Evolutionary conservation across 2,797 vertebrate species (phyloP), one percentile per base, ranked within the genome.

Genomic region (Eospalax fontanierii): DNA sequence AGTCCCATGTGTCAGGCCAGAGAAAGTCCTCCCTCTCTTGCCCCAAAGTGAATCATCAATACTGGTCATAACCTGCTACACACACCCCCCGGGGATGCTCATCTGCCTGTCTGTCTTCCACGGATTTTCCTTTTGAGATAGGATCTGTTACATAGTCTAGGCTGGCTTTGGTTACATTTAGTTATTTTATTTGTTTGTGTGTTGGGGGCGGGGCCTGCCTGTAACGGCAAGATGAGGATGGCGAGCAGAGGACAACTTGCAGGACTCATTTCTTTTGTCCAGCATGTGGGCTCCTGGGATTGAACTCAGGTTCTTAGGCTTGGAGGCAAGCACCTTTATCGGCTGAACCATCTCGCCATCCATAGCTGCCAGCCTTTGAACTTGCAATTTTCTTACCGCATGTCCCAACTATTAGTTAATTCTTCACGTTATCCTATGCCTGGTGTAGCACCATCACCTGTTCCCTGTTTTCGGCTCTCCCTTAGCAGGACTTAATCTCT

Each of bases 1-100:
- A 0, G 1, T 43, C 10, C 50, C 28, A 2, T 0, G 18, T 7
- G 71, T 43, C 22, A 35, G 54, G 65, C 43, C 46, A 21, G 28
- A 1, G 30, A 82, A 4, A 6, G 15, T 12, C 22, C 28, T 24
- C 26, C 0, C 79, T 68, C 8, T 90, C 61, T 57, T 4, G 24
- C 1, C 6, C 24, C 38, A 3, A 11, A 50, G 4, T 33, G 66
- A 68, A 35, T 59, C 70, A n/a, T 63, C 12, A 57, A 73, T 86
- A 5, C 50, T 57, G 57, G 54, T 71, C 33, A 35, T 59, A 46
- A 2, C 33, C 22, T 73, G 12, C 59, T 33, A 12, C 38, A 54
- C 3, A 59, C 12, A 24, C 70, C 22, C n/a, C 59, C 19, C 28
- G 24, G 38, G 18, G 63, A 40, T 19, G 40, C 46, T 43, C 38